Conservation (phyloP, 2,113 vertebrate genomes). For the Thymallus thymallus region DNA sequence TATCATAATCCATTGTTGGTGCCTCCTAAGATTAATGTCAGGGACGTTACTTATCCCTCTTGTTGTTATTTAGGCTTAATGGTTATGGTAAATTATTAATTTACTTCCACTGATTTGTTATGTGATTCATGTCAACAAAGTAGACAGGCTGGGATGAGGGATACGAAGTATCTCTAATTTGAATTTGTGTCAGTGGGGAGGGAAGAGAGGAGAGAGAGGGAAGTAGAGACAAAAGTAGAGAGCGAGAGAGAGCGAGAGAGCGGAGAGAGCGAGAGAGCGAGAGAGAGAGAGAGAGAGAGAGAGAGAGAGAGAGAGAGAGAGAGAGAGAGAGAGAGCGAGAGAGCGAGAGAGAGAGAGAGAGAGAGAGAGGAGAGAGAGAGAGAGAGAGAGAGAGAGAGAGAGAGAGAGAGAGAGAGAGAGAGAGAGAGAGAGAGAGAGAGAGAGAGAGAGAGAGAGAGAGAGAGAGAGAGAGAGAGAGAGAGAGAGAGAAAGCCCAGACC, state of each 20-base stretch:
- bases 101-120: constrained; percentile 63
- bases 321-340: neutral
- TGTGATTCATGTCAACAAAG: constrained; percentile 53
- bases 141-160: constrained; percentile 62
- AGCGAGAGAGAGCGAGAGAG: constrained; percentile 9
- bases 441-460: constrained; percentile 5
- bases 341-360: constrained; percentile 10
- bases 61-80: constrained; percentile 65
- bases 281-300: constrained; percentile 7
- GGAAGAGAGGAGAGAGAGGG: constrained; percentile 11
- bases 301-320: neutral
- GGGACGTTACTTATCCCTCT: constrained; percentile 62
- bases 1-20: constrained; percentile 68
- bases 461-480: neutral
- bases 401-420: constrained; percentile 17
- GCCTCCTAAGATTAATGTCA: constrained; percentile 65
- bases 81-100: constrained; percentile 69
- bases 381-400: constrained; percentile 1
- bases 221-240: constrained; percentile 11
- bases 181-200: constrained; percentile 24
- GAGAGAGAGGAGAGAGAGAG: constrained; percentile 14
- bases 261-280: constrained; percentile 4
- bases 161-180: constrained; percentile 58
- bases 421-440: constrained; percentile 1
- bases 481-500: neutral